Evolutionary conservation across 2,888 invertebrate genomes (phyloP).

Genomic region (Coronaproctus castanopsis): DNA sequence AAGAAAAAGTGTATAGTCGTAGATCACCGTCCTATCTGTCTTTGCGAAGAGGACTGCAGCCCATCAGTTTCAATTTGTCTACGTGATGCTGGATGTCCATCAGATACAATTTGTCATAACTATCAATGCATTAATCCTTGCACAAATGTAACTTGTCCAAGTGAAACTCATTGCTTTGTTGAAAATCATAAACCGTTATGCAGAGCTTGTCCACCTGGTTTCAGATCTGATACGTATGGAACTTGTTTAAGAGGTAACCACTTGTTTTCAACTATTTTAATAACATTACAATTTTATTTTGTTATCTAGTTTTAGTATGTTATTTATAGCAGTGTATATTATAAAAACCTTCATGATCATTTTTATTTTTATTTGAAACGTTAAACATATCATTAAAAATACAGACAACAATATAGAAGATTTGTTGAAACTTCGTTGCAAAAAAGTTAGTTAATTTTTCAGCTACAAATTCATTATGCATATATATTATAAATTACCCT

Average conservation of each 20-base stretch:
- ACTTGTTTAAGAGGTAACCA: slow-evolving; percentile 90
- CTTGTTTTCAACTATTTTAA: no score
- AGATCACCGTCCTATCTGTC: slow-evolving; percentile 68
- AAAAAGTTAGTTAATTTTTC: no score
- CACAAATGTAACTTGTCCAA: slow-evolving; percentile 61
- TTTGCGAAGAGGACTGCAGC: slow-evolving; percentile 69
- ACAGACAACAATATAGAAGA: no score
- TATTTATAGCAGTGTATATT: no score
- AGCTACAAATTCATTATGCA: no score
- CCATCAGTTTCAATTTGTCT: slow-evolving; percentile 71
- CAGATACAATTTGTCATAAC: slow-evolving; percentile 64
- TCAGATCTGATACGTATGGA: slow-evolving; percentile 73
- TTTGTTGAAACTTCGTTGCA: no score
- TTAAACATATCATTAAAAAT: no score
- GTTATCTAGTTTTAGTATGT: no score
- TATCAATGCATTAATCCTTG: slow-evolving; percentile 83
- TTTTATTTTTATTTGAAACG: no score
- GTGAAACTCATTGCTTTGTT: slow-evolving; percentile 72
- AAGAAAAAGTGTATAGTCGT: slow-evolving; percentile 73
- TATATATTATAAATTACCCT: no score
- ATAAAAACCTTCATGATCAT: no score
- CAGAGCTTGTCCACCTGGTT: slow-evolving; percentile 88
- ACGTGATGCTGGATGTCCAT: slow-evolving; percentile 70
- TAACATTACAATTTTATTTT: no score
- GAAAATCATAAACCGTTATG: slow-evolving; percentile 87